A percentile compares a stretch with the other conserved stretches of the same genome.
These are phyloP conservation scores for Pentalonia nigronervosa DNA, from an alignment of 1,140 invertebrate species.

Conservation along the genomic window DNA sequence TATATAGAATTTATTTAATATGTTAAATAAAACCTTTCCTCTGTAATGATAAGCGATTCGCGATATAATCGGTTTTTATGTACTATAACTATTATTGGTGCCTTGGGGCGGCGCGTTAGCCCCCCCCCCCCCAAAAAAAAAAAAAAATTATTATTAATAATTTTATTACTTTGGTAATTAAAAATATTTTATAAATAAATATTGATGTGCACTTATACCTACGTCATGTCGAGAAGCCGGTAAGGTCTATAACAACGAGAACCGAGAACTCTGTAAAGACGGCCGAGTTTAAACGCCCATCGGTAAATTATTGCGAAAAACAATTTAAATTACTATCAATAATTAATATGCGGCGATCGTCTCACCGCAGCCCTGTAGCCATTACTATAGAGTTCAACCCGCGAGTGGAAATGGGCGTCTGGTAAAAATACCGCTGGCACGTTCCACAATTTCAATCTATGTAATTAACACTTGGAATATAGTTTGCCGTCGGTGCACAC, in stretches of 20 bases:
- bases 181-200: neutral
- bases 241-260: neutral
- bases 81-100: neutral
- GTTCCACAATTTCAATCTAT: neutral
- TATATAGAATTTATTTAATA: too few relatives aligned
- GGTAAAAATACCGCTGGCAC: neutral
- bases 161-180: neutral
- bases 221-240: neutral
- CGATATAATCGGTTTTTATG: neutral
- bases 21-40: neutral
- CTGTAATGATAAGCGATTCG: neutral
- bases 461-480: neutral
- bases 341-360: neutral
- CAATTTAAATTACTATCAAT: neutral
- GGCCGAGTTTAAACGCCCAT: neutral
- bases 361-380: neutral
- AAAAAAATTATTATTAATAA: too few relatives aligned
- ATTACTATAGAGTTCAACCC: neutral
- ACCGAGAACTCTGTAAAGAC: neutral
- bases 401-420: neutral
- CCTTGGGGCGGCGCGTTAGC: too few relatives aligned
- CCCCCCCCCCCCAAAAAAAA: too few relatives aligned
- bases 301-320: neutral
- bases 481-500: neutral
- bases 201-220: neutral